Conservation (phyloP, 1,140 invertebrate species). For the Mesaphorura yosii region DNA sequence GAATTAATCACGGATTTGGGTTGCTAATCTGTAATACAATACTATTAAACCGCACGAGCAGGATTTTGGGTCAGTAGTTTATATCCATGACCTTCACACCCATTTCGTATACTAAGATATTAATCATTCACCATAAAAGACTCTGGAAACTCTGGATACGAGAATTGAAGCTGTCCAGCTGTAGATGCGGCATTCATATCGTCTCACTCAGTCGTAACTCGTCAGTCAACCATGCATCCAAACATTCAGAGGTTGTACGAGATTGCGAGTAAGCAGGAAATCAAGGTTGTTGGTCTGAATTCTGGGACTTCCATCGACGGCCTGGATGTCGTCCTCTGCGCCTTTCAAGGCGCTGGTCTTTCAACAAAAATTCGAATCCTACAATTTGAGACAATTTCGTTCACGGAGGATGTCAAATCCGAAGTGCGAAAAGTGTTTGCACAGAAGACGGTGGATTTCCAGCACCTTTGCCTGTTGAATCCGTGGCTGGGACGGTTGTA, state of each 20-base stretch:
- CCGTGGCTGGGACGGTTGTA: conserved; percentile 14
- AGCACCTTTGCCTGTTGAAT: conserved; percentile 12
- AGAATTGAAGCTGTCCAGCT: too few relatives aligned
- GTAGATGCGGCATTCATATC: too few relatives aligned
- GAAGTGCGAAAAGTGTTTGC: conserved; percentile 9
- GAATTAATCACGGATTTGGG: too few relatives aligned
- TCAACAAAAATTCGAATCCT: background rate
- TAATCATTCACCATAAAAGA: too few relatives aligned
- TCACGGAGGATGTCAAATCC: background rate
- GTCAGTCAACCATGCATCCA: background rate
- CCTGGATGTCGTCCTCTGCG: conserved; percentile 14
- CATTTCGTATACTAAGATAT: too few relatives aligned
- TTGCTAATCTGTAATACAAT: too few relatives aligned
- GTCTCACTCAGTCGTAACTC: background rate
- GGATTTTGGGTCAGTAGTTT: too few relatives aligned
- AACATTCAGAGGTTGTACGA: conserved; percentile 6
- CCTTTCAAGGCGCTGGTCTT: conserved; percentile 2
- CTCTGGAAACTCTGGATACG: too few relatives aligned
- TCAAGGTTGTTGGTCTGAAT: conserved; percentile 15
- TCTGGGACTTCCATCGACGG: conserved; percentile 19
- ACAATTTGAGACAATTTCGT: conserved; percentile 10
- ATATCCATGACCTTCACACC: too few relatives aligned
- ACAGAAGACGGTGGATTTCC: background rate
- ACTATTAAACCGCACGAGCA: too few relatives aligned
- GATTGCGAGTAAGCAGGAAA: conserved; percentile 1